Conservation (phyloP, 2,888 invertebrate genomes). For the Myopa testacea region DNA sequence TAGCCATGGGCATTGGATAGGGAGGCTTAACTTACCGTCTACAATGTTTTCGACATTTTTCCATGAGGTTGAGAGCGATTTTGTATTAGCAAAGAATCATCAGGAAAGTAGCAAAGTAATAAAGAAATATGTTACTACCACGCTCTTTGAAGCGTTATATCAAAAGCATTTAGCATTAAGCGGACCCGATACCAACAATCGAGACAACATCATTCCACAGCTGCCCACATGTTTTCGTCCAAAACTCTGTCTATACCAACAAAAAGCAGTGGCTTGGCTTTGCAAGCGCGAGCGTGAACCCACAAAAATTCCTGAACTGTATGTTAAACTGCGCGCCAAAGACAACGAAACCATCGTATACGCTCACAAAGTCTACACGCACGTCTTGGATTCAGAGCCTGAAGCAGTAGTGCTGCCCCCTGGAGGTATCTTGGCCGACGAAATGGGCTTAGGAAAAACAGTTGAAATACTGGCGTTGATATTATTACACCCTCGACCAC, state of each 20-base stretch:
- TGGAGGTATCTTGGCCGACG: constrained; percentile 83
- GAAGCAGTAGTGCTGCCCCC: constrained; percentile 67
- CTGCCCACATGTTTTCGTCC: constrained; percentile 68
- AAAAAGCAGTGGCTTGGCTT: constrained; percentile 78
- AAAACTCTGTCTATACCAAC: constrained; percentile 75
- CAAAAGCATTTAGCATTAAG: constrained; percentile 48
- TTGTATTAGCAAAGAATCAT: neutral
- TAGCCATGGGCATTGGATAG: neutral
- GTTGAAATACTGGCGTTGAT: constrained; percentile 79
- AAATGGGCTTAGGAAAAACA: constrained; percentile 87
- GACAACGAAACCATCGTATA: constrained; percentile 50
- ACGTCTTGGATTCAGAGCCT: constrained; percentile 46
- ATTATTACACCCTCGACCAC: constrained; percentile 69
- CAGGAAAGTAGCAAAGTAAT: constrained; percentile 40
- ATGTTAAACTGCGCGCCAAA: constrained; percentile 48
- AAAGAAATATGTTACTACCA: constrained; percentile 59
- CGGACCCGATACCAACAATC: constrained; percentile 52
- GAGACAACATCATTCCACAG: constrained; percentile 7
- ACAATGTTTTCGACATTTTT: constrained; percentile 2
- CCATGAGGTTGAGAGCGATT: neutral
- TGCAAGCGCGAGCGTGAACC: constrained; percentile 70
- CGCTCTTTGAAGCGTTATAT: constrained; percentile 57
- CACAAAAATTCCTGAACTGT: constrained; percentile 49
- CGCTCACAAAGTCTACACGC: constrained; percentile 59
- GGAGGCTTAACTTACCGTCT: neutral